A percentile compares a stretch with the other conserved stretches of the same genome.
phyloP scores from a whole-genome alignment of 1,140 invertebrate genomes.

The Ctenoplectra terminalis region DNA sequence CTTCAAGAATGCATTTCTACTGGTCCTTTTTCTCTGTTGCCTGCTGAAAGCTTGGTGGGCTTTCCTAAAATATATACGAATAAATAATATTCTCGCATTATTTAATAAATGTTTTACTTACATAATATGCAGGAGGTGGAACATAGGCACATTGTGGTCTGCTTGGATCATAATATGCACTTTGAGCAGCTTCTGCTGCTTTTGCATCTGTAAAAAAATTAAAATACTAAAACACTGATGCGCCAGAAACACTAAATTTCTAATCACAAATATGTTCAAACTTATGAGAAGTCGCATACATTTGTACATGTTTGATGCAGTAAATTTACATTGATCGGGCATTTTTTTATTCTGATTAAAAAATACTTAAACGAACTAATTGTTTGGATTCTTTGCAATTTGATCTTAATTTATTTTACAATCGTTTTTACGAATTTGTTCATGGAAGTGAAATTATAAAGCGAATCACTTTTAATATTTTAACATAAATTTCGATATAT shows the following conservation, averaged over 20 bases:
- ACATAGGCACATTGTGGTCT: constrained; percentile 92
- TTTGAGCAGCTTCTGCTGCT: constrained; percentile 91
- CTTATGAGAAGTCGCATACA: constrained; percentile 55
- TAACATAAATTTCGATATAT: neutral
- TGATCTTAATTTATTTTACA: constrained; percentile 1
- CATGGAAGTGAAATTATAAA: neutral
- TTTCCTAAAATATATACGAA: constrained; percentile 84
- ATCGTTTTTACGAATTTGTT: neutral
- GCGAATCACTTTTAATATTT: neutral
- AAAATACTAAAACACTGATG: constrained; percentile 11
- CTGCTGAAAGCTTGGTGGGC: constrained; percentile 89
- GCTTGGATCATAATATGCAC: constrained; percentile 94
- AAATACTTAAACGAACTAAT: neutral
- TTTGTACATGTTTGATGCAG: constrained; percentile 53
- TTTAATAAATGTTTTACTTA: constrained; percentile 82
- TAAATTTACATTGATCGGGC: constrained; percentile 65
- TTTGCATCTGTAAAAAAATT: constrained; percentile 60
- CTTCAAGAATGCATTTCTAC: constrained; percentile 64
- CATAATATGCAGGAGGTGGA: constrained; percentile 92
- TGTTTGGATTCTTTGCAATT: neutral
- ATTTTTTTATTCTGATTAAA: constrained; percentile 53
- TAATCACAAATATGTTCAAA: neutral
- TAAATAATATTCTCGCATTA: neutral
- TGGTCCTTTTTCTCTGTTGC: constrained; percentile 85
- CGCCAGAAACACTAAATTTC: neutral